Evolutionary conservation across 2,888 invertebrate species (phyloP).

Genomic region (Aplocera efformata): DNA sequence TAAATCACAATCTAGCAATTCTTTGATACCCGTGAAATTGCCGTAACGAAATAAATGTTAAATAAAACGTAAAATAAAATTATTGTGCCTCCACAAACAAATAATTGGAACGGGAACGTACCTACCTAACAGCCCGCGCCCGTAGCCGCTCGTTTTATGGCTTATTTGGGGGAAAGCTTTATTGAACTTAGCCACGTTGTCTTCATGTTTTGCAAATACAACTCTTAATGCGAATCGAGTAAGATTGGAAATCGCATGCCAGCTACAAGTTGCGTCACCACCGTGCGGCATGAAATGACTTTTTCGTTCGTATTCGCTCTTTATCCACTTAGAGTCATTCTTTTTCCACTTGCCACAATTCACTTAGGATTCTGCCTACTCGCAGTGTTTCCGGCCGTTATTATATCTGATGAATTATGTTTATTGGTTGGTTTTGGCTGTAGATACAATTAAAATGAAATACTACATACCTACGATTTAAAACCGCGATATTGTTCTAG

Average conservation of each 20-base stretch:
- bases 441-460: no score
- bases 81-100: constrained; percentile 79
- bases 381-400: constrained; percentile 49
- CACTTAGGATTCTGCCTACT: constrained; percentile 71
- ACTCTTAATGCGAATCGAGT: constrained; percentile 42
- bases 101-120: constrained; percentile 76
- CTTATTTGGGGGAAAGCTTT: constrained; percentile 81
- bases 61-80: constrained; percentile 81
- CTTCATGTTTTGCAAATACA: constrained; percentile 49
- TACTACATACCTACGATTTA: no score
- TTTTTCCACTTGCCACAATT: constrained; percentile 78
- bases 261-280: constrained; percentile 55
- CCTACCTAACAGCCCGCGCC: constrained; percentile 60
- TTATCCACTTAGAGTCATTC: constrained; percentile 79
- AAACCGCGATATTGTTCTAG: no score
- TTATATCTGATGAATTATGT: constrained; percentile 58
- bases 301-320: constrained; percentile 78
- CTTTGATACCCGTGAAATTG: constrained; percentile 80
- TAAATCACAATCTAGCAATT: constrained; percentile 78
- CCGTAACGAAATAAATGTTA: constrained; percentile 81
- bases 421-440: constrained; percentile 16
- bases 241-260: constrained; percentile 45
- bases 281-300: constrained; percentile 77
- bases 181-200: constrained; percentile 76
- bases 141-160: constrained; percentile 77